phyloP scores from a whole-genome alignment of 2,797 vertebrate species.

The Hydrolagus colliei region DNA sequence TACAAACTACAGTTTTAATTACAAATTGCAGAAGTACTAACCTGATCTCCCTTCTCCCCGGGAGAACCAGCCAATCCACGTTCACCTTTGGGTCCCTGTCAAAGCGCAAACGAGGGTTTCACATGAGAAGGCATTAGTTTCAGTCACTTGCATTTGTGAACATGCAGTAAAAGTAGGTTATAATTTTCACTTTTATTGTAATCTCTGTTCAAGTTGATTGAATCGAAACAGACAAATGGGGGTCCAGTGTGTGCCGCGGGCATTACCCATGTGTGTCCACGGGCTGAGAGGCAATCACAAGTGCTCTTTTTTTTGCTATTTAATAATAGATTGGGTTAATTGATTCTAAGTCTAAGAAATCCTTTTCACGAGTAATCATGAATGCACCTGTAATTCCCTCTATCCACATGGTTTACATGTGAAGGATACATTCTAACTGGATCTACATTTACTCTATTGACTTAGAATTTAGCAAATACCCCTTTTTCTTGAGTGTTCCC shows the following conservation, averaged over 20 bases:
- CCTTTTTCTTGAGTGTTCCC: no score
- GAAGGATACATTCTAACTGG: no score
- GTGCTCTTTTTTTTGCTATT: background rate
- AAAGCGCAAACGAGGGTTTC: conserved; percentile 40
- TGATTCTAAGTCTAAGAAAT: no score
- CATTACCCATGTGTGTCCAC: background rate
- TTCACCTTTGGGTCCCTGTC: conserved; percentile 83
- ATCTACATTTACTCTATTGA: no score
- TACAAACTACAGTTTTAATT: no score
- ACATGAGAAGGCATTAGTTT: background rate
- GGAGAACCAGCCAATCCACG: conserved; percentile 63
- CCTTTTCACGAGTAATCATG: no score
- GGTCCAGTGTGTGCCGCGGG: background rate
- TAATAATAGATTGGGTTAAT: no score
- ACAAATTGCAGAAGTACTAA: conserved; percentile 45
- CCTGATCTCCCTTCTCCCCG: conserved; percentile 84
- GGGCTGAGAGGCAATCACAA: background rate
- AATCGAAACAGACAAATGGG: background rate
- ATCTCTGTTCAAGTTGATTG: background rate
- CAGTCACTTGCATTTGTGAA: background rate
- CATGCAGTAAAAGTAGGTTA: background rate
- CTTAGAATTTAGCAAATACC: no score
- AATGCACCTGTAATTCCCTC: no score
- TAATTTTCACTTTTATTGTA: background rate
- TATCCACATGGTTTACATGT: no score